These are phyloP conservation scores for Solenopsis fugax DNA, from an alignment of 1,140 invertebrate species.

Conservation along the genomic window DNA sequence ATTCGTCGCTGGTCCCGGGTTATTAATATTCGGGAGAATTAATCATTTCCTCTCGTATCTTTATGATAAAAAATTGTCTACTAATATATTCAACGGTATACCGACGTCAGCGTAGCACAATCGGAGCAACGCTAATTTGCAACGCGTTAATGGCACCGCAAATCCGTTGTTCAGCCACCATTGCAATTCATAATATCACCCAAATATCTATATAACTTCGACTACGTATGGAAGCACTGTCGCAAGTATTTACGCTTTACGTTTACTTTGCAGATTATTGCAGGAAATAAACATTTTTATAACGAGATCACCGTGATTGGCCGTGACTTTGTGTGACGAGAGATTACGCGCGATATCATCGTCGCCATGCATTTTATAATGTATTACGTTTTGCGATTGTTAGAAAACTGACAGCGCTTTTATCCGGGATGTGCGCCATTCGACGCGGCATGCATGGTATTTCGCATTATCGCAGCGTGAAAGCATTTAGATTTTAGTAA, in stretches of 20 bases:
- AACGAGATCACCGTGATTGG: background rate
- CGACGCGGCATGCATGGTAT: background rate
- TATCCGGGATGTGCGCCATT: background rate
- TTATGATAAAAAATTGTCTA: conserved; percentile 14
- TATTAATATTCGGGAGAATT: conserved; percentile 67
- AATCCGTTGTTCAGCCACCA: background rate
- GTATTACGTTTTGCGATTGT: conserved; percentile 12
- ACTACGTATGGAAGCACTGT: background rate
- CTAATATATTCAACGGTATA: conserved; percentile 41
- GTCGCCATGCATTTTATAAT: background rate
- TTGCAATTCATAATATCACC: conserved; percentile 13
- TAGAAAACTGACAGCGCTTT: conserved; percentile 24
- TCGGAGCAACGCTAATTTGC: conserved; percentile 33
- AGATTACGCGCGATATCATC: background rate
- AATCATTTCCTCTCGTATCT: background rate
- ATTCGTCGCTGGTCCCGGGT: background rate
- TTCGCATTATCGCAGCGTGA: conserved; percentile 21
- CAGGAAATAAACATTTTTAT: background rate
- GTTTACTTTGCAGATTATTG: background rate
- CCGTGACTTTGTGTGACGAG: background rate
- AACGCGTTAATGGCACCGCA: conserved; percentile 23
- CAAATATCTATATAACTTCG: background rate
- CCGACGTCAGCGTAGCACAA: background rate
- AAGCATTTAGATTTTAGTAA: conserved; percentile 44
- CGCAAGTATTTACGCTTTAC: background rate